Percentiles rank a stretch among this genome's conserved stretches.
Conservation (phyloP, 2,888 invertebrate genomes). For the Phyto melanocephala region DNA sequence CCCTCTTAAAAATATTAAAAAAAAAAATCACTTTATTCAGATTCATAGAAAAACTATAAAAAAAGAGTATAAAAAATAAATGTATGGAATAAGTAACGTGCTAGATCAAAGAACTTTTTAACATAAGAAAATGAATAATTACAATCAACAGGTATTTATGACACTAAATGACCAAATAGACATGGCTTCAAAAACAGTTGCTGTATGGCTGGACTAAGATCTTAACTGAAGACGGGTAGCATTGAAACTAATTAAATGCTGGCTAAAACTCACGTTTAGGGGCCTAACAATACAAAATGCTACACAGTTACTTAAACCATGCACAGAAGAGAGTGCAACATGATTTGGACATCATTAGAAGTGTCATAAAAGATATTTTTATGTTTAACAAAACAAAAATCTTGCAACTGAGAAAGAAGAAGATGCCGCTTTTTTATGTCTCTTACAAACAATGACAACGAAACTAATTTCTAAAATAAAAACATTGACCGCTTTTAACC, state of each 20-base stretch:
- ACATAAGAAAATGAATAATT: conserved; percentile 41
- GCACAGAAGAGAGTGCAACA: neutral
- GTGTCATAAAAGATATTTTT: conserved; percentile 66
- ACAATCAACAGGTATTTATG: conserved; percentile 61
- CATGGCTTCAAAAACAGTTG: conserved; percentile 27
- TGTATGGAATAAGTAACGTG: conserved; percentile 9
- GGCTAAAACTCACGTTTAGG: conserved; percentile 49
- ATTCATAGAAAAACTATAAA: conserved; percentile 43
- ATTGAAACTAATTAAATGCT: conserved; percentile 51
- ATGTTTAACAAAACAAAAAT: conserved; percentile 11
- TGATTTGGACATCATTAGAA: conserved; percentile 65
- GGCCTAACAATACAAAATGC: neutral
- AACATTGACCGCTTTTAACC: conserved; percentile 43
- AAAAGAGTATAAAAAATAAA: conserved; percentile 11
- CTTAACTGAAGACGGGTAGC: conserved; percentile 33
- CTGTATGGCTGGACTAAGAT: neutral
- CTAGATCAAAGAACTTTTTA: conserved; percentile 41
- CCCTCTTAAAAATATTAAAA: neutral
- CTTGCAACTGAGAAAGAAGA: conserved; percentile 27
- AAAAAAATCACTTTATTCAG: conserved; percentile 18
- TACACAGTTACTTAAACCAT: neutral
- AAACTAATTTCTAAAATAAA: conserved; percentile 49
- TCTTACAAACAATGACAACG: conserved; percentile 41
- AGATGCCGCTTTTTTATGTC: conserved; percentile 57
- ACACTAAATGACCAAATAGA: conserved; percentile 65